phyloP scores from a whole-genome alignment of 2,113 vertebrate species.

The Varanus komodoensis region DNA sequence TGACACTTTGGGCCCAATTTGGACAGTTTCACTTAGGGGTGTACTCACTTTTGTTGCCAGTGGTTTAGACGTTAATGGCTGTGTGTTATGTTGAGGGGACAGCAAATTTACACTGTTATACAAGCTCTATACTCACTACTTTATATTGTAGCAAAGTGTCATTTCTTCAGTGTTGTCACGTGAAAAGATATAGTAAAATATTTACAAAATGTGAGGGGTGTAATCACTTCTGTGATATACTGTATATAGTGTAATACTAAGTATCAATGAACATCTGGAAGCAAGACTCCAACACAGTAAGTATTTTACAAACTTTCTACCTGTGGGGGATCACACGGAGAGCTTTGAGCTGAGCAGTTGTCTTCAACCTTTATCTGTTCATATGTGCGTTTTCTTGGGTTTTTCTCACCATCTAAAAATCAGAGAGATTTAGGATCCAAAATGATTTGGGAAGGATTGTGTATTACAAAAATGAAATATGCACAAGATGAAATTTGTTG shows the following conservation, averaged over 20 bases:
- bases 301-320: slow-evolving; percentile 71
- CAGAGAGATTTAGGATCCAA: slow-evolving; percentile 41
- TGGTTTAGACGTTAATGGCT: no score
- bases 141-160: no score
- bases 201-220: no score
- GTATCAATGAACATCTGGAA: neutral
- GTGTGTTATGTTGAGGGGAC: no score
- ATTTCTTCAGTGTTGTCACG: no score
- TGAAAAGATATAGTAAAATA: no score
- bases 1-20: no score
- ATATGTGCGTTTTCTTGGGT: slow-evolving; percentile 90
- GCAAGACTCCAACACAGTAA: neutral
- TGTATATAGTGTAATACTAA: neutral
- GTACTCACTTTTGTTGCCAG: no score
- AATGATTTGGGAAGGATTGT: slow-evolving; percentile 47
- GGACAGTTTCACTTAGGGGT: no score
- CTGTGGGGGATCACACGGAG: slow-evolving; percentile 93
- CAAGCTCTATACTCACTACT: no score
- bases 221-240: no score
- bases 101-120: no score
- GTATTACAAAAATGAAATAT: slow-evolving; percentile 41
- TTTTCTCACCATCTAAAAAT: slow-evolving; percentile 85
- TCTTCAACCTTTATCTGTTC: slow-evolving; percentile 91
- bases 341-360: slow-evolving; percentile 88
- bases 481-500: slow-evolving; percentile 33